Conservation (phyloP, 2,113 vertebrate genomes). For the Phalacrocorax aristotelis region DNA sequence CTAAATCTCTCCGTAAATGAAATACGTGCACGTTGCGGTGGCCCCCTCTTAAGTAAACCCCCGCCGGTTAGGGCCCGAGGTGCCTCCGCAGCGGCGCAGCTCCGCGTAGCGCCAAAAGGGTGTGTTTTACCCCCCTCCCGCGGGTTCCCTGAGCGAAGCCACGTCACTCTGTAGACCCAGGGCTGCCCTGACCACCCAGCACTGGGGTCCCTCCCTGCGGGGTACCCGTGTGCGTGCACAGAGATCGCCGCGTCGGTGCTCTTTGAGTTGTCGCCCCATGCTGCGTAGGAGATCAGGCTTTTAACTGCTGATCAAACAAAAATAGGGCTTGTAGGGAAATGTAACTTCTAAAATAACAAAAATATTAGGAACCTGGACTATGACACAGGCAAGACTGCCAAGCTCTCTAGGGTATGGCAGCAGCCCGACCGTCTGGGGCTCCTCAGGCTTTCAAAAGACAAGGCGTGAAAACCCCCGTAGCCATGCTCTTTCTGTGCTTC, state of each 20-base stretch:
- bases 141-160: background rate
- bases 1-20: accelerated
- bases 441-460: background rate
- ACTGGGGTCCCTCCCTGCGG: background rate
- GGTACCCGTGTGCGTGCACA: background rate
- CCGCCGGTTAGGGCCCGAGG: background rate
- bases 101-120: background rate
- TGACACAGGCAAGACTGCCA: accelerated
- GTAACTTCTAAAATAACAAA: background rate
- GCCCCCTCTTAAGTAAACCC: no score
- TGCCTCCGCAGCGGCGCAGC: no score
- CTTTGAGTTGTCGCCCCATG: background rate
- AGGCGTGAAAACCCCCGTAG: accelerated
- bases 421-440: background rate
- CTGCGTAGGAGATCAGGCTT: background rate
- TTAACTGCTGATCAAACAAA: background rate
- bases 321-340: accelerated
- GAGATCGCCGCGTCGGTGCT: background rate
- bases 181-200: background rate
- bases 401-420: background rate
- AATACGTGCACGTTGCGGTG: accelerated
- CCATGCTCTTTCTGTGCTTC: accelerated
- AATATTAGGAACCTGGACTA: accelerated
- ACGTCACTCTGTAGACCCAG: accelerated
- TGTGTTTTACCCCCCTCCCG: background rate